phyloP scores from a whole-genome alignment of 2,797 vertebrate genomes.

The Myoxocephalus aenaeus region DNA sequence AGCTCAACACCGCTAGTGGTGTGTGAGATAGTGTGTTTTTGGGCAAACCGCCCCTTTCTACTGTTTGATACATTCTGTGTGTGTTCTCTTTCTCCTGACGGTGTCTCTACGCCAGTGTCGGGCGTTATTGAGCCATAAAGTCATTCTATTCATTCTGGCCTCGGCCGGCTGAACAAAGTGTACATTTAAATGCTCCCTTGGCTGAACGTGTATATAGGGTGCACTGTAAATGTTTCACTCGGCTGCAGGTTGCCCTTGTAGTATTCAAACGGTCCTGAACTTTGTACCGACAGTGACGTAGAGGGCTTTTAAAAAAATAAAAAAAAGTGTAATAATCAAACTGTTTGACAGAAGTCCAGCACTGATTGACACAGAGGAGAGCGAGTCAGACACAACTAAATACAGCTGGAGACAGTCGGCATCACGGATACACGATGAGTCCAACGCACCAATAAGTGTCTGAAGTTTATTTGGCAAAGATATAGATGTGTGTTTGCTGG shows the following conservation, averaged over 20 bases:
- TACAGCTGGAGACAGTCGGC: neutral
- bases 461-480: slow-evolving; percentile 16
- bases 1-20: neutral
- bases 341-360: slow-evolving; percentile 34
- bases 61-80: no score
- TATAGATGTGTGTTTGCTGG: slow-evolving; percentile 9
- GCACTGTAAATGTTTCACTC: slow-evolving; percentile 61
- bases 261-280: slow-evolving; percentile 27
- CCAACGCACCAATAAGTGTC: neutral
- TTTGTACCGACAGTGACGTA: slow-evolving; percentile 48
- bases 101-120: neutral
- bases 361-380: slow-evolving; percentile 39
- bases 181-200: neutral
- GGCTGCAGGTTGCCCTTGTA: slow-evolving; percentile 1
- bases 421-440: slow-evolving; percentile 6
- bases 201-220: neutral
- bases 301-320: slow-evolving; percentile 41
- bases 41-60: neutral
- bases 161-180: neutral
- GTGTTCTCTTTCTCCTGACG: neutral
- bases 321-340: slow-evolving; percentile 65
- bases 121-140: neutral
- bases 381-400: neutral
- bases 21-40: neutral
- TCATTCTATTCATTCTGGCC: no score